Percentiles rank a stretch among this genome's conserved stretches.
Conservation (phyloP, 2,888 invertebrate species). For the Hyposoter dolosus region DNA sequence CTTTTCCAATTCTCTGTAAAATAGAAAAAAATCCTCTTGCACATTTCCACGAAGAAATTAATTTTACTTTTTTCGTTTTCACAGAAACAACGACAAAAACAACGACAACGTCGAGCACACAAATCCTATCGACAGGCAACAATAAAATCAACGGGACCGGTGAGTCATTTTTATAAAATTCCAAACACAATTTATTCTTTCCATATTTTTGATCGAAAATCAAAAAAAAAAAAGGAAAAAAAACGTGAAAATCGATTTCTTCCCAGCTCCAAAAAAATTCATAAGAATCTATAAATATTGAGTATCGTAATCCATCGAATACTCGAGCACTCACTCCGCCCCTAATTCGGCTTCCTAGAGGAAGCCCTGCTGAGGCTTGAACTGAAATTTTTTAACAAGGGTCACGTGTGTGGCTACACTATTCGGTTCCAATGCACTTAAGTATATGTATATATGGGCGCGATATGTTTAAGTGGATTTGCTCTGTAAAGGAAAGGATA, state of each 20-base stretch:
- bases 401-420: neutral
- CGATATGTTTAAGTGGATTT: neutral
- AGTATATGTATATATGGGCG: neutral
- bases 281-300: neutral
- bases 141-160: constrained; percentile 79
- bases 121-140: constrained; percentile 76
- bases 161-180: constrained; percentile 69
- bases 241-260: neutral
- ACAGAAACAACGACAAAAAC: constrained; percentile 81
- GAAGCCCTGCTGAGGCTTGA: constrained; percentile 6
- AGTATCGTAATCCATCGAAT: neutral
- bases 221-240: neutral
- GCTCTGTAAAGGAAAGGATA: neutral
- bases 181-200: neutral
- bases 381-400: neutral
- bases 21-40: neutral
- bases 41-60: neutral
- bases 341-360: constrained; percentile 1
- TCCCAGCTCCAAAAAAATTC: neutral
- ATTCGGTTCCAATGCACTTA: neutral
- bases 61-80: constrained; percentile 42
- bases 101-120: constrained; percentile 77
- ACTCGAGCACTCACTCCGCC: neutral
- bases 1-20: neutral
- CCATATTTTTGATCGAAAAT: too few species aligned